Evolutionary conservation across 2,113 vertebrate species (phyloP), one percentile per base, ranked within the genome.

Genomic region (Oreochromis spilurus): DNA sequence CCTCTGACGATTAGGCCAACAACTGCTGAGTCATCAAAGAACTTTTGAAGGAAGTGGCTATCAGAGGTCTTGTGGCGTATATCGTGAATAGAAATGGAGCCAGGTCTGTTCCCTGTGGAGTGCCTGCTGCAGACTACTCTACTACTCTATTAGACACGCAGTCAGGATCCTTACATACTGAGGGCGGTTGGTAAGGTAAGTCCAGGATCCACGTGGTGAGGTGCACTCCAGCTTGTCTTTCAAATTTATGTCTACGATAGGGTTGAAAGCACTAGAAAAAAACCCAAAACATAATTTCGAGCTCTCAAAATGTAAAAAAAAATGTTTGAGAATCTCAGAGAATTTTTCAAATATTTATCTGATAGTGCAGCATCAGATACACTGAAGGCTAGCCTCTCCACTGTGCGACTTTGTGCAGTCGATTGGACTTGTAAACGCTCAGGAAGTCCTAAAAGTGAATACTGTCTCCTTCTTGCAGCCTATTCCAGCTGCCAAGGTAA

Each of bases 221-320:
- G 16, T 58, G 57, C 26, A 58, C 26, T 31, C 26, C 26, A 58
- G 26, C 26, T 31, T 58, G 3, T 58, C 14, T 58, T 31, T 58
- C 26, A 58, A 58, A 58, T 58, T 31, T 58, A 29, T 58, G 13
- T 58, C 6, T 58, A 8, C 7, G 4, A 29, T 29, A 29, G 12
- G 29, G 54, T 14, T 14, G 54, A 57, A 57, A 57, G 54, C 24
- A 8, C 54, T 14, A 6, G 4, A 57, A 26, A 7, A 50, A 26
- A 54, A 24, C 0, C 0, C 9, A 7, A 29, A 16, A 16, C 13
- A 29, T 29, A 57, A 57, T 57, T 57, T 57, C 2, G 4, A 57
- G 24, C 4, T 29, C 55, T 57, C 55, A 29, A 57, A 57, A 14
- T 14, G 21, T 26, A 57, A 26, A 26, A 57, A 43, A 50, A 52